Base-by-base conservation (phyloP, 2,888 invertebrate species). In the Euclidia mi region DNA sequence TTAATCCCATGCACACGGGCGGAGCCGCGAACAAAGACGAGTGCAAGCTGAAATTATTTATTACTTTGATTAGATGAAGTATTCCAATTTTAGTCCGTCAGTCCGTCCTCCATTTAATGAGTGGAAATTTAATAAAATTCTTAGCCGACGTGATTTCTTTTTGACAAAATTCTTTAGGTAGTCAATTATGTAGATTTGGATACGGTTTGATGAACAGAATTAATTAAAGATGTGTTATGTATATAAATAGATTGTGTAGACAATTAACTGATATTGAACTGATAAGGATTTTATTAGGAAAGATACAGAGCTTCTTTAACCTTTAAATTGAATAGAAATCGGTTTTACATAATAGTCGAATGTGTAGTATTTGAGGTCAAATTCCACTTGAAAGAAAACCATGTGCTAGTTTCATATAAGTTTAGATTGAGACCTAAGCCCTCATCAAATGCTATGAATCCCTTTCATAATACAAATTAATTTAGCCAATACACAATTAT, bases 11-110 rank as follows among this genome's bases (percentile, higher is more conserved):
- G 65, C 56, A 48, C 32, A 18, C 43, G 48, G 58, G 53, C 70
- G 57, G 44, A 48, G 45, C 48, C 57, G 32, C 43, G 60, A 59
- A 60, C 66, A 66, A 60, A 57, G 60, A 50, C 49, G 59, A 72
- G 69, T 69, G 56, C 53, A 56, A 38, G 52, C 55, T 66, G 56
- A 51, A 69, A 63, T 56, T 69, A 71, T 69, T 58, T 72, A 63
- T 72, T 59, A 58, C 59, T 62, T 69, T 69, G 64, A 71, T 67
- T 66, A 64, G 52, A 64, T 58, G 47, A 60, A 65, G 61, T 45
- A 65, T 62, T 65, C 43, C 51, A 51, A 67, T 65, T 69, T 62
- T 9, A 44, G 47, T 55, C 42, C 12, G 11, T 6, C 35, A 41
- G 46, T 41, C 31, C 17, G 12, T 51, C 35, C 31, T 48, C 31